phyloP scores from a whole-genome alignment of 2,888 invertebrate species.

The Pedicia rivosa region DNA sequence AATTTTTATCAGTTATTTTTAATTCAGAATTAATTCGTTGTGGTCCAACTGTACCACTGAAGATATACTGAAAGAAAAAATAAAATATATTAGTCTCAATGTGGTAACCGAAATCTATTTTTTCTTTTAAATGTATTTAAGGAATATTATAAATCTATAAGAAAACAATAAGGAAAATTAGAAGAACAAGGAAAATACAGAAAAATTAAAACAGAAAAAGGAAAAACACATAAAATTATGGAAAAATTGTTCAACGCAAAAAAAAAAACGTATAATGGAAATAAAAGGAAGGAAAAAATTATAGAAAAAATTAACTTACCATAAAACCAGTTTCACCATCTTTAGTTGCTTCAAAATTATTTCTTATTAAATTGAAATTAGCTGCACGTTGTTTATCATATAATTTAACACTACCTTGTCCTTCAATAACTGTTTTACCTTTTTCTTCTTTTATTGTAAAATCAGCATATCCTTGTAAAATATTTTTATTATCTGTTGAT shows the following conservation, averaged over 20 bases:
- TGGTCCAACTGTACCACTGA: constrained; percentile 40
- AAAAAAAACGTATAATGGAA: too few species aligned
- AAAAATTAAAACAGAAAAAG: too few species aligned
- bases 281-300: constrained; percentile 1
- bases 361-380: constrained; percentile 56
- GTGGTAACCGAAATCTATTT: too few species aligned
- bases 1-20: constrained; percentile 54
- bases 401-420: constrained; percentile 55
- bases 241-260: too few species aligned
- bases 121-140: too few species aligned
- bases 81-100: background rate
- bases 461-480: constrained; percentile 53
- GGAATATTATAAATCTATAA: too few species aligned
- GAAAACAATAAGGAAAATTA: too few species aligned
- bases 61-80: background rate
- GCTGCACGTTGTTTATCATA: constrained; percentile 49
- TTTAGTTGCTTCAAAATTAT: constrained; percentile 37
- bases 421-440: constrained; percentile 55
- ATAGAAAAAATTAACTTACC: constrained; percentile 18
- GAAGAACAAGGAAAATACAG: too few species aligned
- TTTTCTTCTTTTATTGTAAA: constrained; percentile 55
- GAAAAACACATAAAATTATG: too few species aligned
- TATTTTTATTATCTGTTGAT: constrained; percentile 40
- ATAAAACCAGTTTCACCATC: constrained; percentile 51
- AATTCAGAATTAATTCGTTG: constrained; percentile 53